Percentiles rank a stretch among this genome's conserved stretches.
Conservation (phyloP, 2,888 invertebrate genomes). For the Trissoscelio sp. region DNA sequence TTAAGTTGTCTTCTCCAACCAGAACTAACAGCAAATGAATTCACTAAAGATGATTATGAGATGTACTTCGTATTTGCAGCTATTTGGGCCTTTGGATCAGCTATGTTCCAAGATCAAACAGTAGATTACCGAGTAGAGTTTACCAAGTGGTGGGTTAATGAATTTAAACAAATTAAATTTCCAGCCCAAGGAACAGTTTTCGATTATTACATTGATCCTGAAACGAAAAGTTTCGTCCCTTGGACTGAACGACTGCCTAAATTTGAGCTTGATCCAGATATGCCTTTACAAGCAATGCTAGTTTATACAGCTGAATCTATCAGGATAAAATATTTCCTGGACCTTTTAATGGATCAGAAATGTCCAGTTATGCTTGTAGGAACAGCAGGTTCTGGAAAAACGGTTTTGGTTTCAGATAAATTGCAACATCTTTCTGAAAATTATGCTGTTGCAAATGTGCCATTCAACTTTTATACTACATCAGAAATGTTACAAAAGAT, state of each 20-base stretch:
- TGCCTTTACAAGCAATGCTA: constrained; percentile 95
- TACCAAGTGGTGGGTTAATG: constrained; percentile 98
- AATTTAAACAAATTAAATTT: constrained; percentile 97
- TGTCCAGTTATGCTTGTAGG: constrained; percentile 98
- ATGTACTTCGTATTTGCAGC: constrained; percentile 97
- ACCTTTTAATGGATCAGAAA: constrained; percentile 93
- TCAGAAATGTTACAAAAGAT: constrained; percentile 97
- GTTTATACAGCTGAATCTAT: constrained; percentile 98
- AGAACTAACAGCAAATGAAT: constrained; percentile 92
- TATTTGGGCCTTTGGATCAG: constrained; percentile 99
- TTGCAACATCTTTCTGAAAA: constrained; percentile 89
- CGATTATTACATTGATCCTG: constrained; percentile 96
- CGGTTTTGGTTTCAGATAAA: constrained; percentile 88
- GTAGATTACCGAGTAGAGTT: constrained; percentile 90
- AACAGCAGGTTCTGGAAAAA: constrained; percentile 96
- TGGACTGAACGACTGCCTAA: constrained; percentile 96
- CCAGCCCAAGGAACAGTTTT: constrained; percentile 96
- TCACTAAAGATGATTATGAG: constrained; percentile 97
- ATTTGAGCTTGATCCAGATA: constrained; percentile 95
- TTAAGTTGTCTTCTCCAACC: constrained; percentile 93
- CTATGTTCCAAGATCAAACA: constrained; percentile 96
- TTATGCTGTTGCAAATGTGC: constrained; percentile 95
- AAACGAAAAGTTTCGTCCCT: constrained; percentile 93
- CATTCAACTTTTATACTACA: constrained; percentile 98
- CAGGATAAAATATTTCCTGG: constrained; percentile 93